Conservation (phyloP, 2,113 vertebrate genomes). For the pig (Sus scrofa) region T2T-Sscrofa CM000823.6:14490501-14491000, state of each 20-base stretch:
- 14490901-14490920: background rate
- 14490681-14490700: slow-evolving; percentile 35
- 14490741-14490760: background rate
- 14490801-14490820: background rate
- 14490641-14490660: slow-evolving; percentile 15
- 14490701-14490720: slow-evolving; percentile 46
- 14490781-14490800: background rate
- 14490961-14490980: background rate
- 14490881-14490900: background rate
- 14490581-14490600: background rate
- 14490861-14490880: slow-evolving; percentile 9
- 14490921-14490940: slow-evolving; percentile 29
- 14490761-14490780: background rate
- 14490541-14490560: background rate
- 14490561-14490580: background rate
- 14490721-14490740: background rate
- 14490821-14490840: background rate
- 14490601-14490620: slow-evolving; percentile 30
- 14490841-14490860: slow-evolving; percentile 40
- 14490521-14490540: background rate
- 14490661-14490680: background rate
- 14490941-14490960: background rate
- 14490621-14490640: background rate
- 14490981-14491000: slow-evolving; percentile 30
- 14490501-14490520: background rate